Conservation (phyloP, 2,113 vertebrate genomes). For the Aspidoscelis tigris region DNA sequence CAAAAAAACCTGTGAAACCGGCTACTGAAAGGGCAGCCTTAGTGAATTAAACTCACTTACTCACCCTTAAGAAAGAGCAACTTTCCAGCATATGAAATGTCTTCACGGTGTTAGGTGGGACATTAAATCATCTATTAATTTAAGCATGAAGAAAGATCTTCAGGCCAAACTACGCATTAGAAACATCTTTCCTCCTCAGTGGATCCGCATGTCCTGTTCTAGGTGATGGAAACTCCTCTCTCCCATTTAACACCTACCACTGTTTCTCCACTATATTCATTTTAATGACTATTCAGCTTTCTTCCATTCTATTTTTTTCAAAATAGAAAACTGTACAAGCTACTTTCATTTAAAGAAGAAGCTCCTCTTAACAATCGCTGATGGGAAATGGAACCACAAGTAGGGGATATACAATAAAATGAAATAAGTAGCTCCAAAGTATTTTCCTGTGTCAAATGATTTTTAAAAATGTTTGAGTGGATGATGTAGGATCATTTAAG, state of each 20-base stretch:
- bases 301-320: neutral
- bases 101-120: conserved; percentile 13
- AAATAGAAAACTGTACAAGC: neutral
- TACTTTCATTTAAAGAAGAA: neutral
- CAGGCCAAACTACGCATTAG: conserved; percentile 19
- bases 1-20: no score
- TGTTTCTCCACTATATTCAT: conserved; percentile 5
- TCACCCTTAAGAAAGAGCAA: neutral
- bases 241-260: neutral
- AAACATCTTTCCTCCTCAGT: conserved; percentile 2
- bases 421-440: neutral
- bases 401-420: neutral
- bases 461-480: neutral
- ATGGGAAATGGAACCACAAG: neutral
- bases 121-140: conserved; percentile 21
- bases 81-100: conserved; percentile 21
- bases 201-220: conserved; percentile 10
- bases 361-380: neutral
- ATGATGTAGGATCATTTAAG: neutral
- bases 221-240: conserved; percentile 14
- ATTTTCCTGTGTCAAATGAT: neutral
- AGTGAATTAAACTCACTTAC: neutral
- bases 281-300: neutral
- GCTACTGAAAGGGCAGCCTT: no score
- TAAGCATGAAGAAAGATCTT: conserved; percentile 29